A percentile compares a stretch with the other conserved stretches of the same genome.
phyloP scores from a whole-genome alignment of 2,797 vertebrate species.

The Notolepis coatsorum region DNA sequence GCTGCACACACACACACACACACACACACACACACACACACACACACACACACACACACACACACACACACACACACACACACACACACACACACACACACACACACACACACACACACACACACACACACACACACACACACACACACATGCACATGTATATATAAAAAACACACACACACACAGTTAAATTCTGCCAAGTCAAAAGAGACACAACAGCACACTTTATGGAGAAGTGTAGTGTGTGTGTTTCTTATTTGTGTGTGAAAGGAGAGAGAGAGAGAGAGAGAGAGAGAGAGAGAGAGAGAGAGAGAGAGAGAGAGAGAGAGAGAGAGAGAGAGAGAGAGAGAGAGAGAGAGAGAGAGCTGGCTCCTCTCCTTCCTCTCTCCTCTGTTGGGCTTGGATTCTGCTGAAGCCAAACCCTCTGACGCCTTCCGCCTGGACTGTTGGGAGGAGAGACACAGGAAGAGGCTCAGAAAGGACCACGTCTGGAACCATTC shows the following conservation, averaged over 20 bases:
- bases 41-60: slow-evolving; percentile 40
- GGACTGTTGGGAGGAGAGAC: slow-evolving; percentile 32
- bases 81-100: slow-evolving; percentile 50
- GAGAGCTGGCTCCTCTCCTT: slow-evolving; percentile 55
- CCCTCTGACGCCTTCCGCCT: slow-evolving; percentile 56
- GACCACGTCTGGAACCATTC: slow-evolving; percentile 68
- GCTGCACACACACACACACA: slow-evolving; percentile 57
- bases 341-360: too few species aligned
- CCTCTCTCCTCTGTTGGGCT: slow-evolving; percentile 58
- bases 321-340: slow-evolving; percentile 18
- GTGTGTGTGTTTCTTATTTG: slow-evolving; percentile 43
- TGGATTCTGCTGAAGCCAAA: slow-evolving; percentile 62
- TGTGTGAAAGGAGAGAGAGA: background rate
- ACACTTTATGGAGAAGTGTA: slow-evolving; percentile 50
- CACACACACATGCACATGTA: background rate
- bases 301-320: slow-evolving; percentile 8
- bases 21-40: slow-evolving; percentile 49
- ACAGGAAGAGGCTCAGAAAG: slow-evolving; percentile 69
- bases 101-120: slow-evolving; percentile 5
- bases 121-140: slow-evolving; percentile 3
- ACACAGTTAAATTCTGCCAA: slow-evolving; percentile 59
- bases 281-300: background rate
- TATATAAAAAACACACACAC: too few species aligned
- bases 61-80: slow-evolving; percentile 56
- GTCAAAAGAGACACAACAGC: slow-evolving; percentile 61